Conservation (phyloP, 2,888 invertebrate species). For the Esperia sulphurella region DNA sequence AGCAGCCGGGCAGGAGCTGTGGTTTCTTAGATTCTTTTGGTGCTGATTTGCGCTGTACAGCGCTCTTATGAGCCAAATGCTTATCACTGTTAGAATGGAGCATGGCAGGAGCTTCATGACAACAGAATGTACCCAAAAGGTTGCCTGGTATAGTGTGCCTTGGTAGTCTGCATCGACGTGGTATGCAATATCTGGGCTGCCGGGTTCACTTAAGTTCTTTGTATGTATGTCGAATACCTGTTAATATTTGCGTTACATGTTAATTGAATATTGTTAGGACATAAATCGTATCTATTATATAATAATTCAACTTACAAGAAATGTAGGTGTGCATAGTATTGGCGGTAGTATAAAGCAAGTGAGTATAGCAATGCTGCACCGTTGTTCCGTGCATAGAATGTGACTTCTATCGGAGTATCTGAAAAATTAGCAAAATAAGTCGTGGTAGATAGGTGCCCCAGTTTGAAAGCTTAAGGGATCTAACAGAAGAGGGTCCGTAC, state of each 20-base stretch:
- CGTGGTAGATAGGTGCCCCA: no score
- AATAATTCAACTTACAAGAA: constrained; percentile 73
- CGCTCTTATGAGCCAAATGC: constrained; percentile 84
- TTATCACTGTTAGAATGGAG: constrained; percentile 85
- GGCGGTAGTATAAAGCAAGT: constrained; percentile 88
- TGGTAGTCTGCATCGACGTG: constrained; percentile 77
- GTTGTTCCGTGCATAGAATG: constrained; percentile 85
- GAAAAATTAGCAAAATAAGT: constrained; percentile 24
- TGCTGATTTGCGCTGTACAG: constrained; percentile 87
- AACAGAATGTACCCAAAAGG: constrained; percentile 90
- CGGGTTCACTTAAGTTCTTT: constrained; percentile 62
- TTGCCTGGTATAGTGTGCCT: constrained; percentile 82
- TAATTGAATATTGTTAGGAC: constrained; percentile 23
- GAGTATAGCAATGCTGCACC: constrained; percentile 88
- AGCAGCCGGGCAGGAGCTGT: constrained; percentile 77
- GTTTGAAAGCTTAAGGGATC: no score
- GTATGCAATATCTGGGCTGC: constrained; percentile 53
- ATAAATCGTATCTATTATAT: neutral
- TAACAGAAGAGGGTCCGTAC: no score
- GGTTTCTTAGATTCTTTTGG: constrained; percentile 83
- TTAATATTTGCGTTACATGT: constrained; percentile 28
- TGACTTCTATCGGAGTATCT: constrained; percentile 89
- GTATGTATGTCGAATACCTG: constrained; percentile 73
- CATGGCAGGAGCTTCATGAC: constrained; percentile 90
- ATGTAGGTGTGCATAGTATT: constrained; percentile 90